Conservation (phyloP, 1,140 invertebrate species). For the Danaus plexippus region DNA sequence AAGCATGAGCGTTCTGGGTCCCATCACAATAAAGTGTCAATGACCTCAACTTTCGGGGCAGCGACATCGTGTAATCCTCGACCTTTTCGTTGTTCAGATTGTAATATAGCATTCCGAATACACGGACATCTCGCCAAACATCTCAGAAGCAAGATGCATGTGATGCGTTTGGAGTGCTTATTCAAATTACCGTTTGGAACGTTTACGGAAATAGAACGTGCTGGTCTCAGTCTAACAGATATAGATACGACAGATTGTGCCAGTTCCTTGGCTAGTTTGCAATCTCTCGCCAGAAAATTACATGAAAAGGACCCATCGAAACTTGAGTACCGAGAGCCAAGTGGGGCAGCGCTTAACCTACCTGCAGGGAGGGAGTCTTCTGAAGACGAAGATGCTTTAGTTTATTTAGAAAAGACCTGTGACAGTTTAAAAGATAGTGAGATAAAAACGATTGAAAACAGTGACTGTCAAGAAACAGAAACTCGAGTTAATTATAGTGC, state of each 20-base stretch:
- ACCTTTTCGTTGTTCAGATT: constrained; percentile 95
- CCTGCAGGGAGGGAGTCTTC: constrained; percentile 51
- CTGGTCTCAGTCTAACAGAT: constrained; percentile 90
- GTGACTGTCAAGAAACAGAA: constrained; percentile 57
- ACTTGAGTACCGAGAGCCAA: constrained; percentile 75
- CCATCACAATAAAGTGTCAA: constrained; percentile 92
- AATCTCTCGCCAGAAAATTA: constrained; percentile 85
- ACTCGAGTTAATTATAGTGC: constrained; percentile 69
- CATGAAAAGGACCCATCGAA: constrained; percentile 87
- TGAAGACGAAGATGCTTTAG: constrained; percentile 57
- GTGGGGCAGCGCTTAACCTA: constrained; percentile 25
- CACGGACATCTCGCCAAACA: constrained; percentile 97
- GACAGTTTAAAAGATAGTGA: constrained; percentile 58
- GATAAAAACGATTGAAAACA: constrained; percentile 57
- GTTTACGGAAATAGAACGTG: constrained; percentile 94
- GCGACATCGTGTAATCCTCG: constrained; percentile 91
- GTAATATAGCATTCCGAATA: constrained; percentile 96
- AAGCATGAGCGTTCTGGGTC: constrained; percentile 92
- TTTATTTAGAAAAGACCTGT: constrained; percentile 39
- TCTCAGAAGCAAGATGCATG: constrained; percentile 96
- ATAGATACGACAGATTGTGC: constrained; percentile 96
- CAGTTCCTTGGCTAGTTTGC: constrained; percentile 88
- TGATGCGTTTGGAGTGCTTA: constrained; percentile 93
- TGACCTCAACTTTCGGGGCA: constrained; percentile 89
- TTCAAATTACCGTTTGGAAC: constrained; percentile 96